These are phyloP conservation scores for Sebastes elongatus DNA, from an alignment of 2,797 vertebrate genomes.

Conservation along the genomic window DNA sequence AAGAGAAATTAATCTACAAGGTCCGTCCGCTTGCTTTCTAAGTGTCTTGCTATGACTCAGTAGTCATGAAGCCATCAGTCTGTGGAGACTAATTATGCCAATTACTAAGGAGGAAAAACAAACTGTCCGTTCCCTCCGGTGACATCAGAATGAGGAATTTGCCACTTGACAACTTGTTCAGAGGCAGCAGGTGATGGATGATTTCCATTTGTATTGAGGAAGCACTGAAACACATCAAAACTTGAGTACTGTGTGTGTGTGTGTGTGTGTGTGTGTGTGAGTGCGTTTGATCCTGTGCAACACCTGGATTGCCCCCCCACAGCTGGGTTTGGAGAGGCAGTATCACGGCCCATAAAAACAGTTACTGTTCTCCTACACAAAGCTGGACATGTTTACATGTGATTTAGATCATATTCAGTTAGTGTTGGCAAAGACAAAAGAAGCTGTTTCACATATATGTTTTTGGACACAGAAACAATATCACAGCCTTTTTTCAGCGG, in stretches of 20 bases:
- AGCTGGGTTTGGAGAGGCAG: slow-evolving; percentile 32
- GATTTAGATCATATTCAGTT: slow-evolving; percentile 50
- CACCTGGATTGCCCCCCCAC: slow-evolving; percentile 41
- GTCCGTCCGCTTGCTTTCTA: slow-evolving; percentile 11
- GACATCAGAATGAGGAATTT: slow-evolving; percentile 71
- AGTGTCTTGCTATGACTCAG: slow-evolving; percentile 29
- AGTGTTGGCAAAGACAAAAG: slow-evolving; percentile 20
- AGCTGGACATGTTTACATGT: slow-evolving; percentile 3
- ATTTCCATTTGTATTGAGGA: slow-evolving; percentile 52
- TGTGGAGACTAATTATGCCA: slow-evolving; percentile 63
- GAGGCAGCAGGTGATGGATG: slow-evolving; percentile 37
- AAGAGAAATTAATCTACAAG: slow-evolving; percentile 19
- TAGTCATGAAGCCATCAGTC: slow-evolving; percentile 51
- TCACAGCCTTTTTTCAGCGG: slow-evolving; percentile 11
- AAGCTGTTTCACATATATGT: slow-evolving; percentile 53
- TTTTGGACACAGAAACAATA: slow-evolving; percentile 40
- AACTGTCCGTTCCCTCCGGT: slow-evolving; percentile 47
- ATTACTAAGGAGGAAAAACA: slow-evolving; percentile 59
- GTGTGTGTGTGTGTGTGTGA: background rate
- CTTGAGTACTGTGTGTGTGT: background rate
- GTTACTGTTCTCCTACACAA: slow-evolving; percentile 28
- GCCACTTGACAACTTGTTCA: slow-evolving; percentile 55
- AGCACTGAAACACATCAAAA: slow-evolving; percentile 21
- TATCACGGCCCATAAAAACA: slow-evolving; percentile 51
- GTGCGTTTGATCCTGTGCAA: slow-evolving; percentile 29